Evolutionary conservation across 2,113 vertebrate species (phyloP).

Genomic region (Lophura nycthemera): DNA sequence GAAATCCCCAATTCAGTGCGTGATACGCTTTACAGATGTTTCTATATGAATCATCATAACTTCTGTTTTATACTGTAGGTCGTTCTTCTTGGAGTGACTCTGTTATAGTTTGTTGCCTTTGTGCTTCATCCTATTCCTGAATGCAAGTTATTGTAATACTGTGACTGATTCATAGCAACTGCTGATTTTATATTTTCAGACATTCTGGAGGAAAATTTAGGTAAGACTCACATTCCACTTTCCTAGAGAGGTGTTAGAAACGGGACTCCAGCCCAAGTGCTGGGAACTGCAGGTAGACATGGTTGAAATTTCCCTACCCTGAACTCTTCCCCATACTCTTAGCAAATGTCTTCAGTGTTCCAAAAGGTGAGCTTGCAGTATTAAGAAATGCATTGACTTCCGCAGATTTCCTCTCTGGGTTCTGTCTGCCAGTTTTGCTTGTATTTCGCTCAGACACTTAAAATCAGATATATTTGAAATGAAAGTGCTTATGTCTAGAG

Average conservation of each 20-base stretch:
- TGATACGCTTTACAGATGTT: conserved; percentile 26
- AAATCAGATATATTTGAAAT: not conserved
- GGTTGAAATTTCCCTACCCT: not conserved
- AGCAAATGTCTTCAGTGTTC: not conserved
- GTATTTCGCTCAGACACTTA: not conserved
- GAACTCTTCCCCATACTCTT: not conserved
- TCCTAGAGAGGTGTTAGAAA: not conserved
- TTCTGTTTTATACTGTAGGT: not conserved
- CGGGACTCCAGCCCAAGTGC: not conserved
- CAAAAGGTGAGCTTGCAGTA: not conserved
- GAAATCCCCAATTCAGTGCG: not conserved
- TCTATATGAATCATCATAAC: not conserved
- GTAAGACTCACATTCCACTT: not conserved
- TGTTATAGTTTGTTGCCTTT: not conserved
- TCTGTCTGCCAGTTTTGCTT: not conserved
- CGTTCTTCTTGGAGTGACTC: not conserved
- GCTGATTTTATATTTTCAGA: not conserved
- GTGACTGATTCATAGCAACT: conserved; percentile 40
- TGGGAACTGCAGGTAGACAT: not conserved
- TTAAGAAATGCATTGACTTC: not conserved
- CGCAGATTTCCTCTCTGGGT: not conserved
- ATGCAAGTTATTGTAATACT: conserved; percentile 21
- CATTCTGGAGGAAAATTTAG: conserved; percentile 1
- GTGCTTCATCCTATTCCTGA: conserved; percentile 5
- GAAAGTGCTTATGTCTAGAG: not conserved